These are phyloP conservation scores for Pollachius pollachius DNA, from an alignment of 2,113 vertebrate species.

Conservation along the genomic window DNA sequence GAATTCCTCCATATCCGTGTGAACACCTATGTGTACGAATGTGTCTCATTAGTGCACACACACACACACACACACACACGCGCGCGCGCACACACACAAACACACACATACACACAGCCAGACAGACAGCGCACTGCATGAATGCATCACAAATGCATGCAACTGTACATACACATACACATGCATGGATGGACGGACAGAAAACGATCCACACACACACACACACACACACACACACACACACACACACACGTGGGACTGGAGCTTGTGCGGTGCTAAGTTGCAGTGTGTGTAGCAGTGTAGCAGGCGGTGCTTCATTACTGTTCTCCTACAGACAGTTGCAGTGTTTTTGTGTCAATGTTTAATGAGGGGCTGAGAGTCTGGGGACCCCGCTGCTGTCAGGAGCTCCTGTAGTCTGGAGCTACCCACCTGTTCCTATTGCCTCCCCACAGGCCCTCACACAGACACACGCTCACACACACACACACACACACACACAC, in stretches of 20 bases:
- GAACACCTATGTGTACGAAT: constrained; percentile 64
- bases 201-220: constrained; percentile 7
- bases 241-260: constrained; percentile 2
- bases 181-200: constrained; percentile 14
- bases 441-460: constrained; percentile 56
- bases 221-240: constrained; percentile 2
- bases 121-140: too few species aligned
- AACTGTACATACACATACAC: constrained; percentile 50
- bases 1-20: constrained; percentile 61
- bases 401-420: constrained; percentile 73
- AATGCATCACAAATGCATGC: constrained; percentile 54
- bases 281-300: constrained; percentile 55
- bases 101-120: constrained; percentile 2
- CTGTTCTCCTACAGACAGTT: constrained; percentile 71
- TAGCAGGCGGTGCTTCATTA: constrained; percentile 66
- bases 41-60: constrained; percentile 58
- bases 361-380: constrained; percentile 75
- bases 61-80: constrained; percentile 53
- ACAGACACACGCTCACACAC: constrained; percentile 29
- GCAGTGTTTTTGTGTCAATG: constrained; percentile 76
- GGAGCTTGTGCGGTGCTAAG: constrained; percentile 57
- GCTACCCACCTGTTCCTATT: constrained; percentile 72
- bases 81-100: constrained; percentile 19
- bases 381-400: constrained; percentile 73
- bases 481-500: constrained; percentile 28